A percentile compares a stretch with the other conserved stretches of the same genome.
Evolutionary conservation across 2,113 vertebrate species (phyloP).

Genomic region (Circaetus cinerascens): DNA sequence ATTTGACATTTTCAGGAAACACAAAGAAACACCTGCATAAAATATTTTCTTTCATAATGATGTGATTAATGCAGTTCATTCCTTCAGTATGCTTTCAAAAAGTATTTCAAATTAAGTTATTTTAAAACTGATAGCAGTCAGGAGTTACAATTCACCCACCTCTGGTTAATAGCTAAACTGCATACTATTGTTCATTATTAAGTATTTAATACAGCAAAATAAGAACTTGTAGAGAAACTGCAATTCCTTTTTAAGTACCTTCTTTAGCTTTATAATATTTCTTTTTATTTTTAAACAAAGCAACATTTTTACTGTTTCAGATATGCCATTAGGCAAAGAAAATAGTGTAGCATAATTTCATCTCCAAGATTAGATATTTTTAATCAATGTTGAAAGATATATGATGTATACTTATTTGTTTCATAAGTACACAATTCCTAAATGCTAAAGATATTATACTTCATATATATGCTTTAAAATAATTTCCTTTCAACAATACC

Average conservation of each 20-base stretch:
- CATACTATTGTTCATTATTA: background rate
- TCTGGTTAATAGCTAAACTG: background rate
- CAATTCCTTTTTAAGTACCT: background rate
- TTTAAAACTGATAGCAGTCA: background rate
- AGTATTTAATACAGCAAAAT: background rate
- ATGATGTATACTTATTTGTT: background rate
- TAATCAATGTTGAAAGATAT: background rate
- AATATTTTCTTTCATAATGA: background rate
- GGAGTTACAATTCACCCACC: background rate
- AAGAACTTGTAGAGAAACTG: background rate
- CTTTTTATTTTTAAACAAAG: background rate
- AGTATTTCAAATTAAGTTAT: background rate
- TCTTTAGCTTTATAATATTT: background rate
- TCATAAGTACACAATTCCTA: background rate
- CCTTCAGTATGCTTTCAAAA: background rate
- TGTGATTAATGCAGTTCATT: background rate
- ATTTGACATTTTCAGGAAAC: background rate
- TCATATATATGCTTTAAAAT: background rate
- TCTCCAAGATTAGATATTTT: background rate
- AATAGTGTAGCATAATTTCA: background rate
- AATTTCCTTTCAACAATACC: background rate
- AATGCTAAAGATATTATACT: background rate
- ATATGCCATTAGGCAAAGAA: background rate
- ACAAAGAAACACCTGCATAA: background rate
- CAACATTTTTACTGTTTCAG: background rate